phyloP scores from a whole-genome alignment of 2,888 invertebrate genomes.

The Sesia bembeciformis region DNA sequence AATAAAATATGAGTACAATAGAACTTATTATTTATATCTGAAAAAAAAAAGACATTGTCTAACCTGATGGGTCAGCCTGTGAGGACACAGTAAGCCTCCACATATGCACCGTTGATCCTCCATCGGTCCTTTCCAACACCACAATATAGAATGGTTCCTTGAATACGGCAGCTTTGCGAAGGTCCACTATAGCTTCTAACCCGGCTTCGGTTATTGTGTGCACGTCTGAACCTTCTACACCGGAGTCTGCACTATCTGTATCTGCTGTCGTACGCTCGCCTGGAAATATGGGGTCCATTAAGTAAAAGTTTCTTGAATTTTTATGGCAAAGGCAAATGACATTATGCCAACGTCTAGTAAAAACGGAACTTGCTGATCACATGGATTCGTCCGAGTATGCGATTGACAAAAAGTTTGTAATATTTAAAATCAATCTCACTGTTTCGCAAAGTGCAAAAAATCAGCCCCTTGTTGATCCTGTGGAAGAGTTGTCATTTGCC shows the following conservation, averaged over 20 bases:
- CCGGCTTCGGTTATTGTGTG: conserved; percentile 76
- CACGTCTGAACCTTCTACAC: conserved; percentile 43
- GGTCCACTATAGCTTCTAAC: conserved; percentile 90
- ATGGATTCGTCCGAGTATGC: too few relatives aligned
- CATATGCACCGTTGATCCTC: conserved; percentile 93
- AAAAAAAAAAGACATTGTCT: neutral
- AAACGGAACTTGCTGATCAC: too few relatives aligned
- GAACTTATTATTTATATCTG: too few relatives aligned
- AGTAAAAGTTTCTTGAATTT: too few relatives aligned
- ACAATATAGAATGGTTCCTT: conserved; percentile 97
- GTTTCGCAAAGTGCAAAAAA: too few relatives aligned
- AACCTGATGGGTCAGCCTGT: conserved; percentile 66
- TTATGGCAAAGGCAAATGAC: too few relatives aligned
- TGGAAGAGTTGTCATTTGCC: too few relatives aligned
- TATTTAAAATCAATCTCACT: too few relatives aligned
- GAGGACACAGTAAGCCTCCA: conserved; percentile 96
- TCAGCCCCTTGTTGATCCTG: too few relatives aligned
- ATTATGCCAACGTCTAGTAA: too few relatives aligned
- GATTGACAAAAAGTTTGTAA: too few relatives aligned
- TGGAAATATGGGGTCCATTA: conserved; percentile 7
- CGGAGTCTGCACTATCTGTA: conserved; percentile 38
- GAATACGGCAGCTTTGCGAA: conserved; percentile 89
- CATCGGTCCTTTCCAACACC: conserved; percentile 88
- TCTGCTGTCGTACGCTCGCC: conserved; percentile 51
- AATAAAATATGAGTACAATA: too few relatives aligned